Percentiles rank a stretch among this genome's conserved stretches.
phyloP scores from a whole-genome alignment of 2,797 vertebrate species.

The Hylomyscus alleni region DNA sequence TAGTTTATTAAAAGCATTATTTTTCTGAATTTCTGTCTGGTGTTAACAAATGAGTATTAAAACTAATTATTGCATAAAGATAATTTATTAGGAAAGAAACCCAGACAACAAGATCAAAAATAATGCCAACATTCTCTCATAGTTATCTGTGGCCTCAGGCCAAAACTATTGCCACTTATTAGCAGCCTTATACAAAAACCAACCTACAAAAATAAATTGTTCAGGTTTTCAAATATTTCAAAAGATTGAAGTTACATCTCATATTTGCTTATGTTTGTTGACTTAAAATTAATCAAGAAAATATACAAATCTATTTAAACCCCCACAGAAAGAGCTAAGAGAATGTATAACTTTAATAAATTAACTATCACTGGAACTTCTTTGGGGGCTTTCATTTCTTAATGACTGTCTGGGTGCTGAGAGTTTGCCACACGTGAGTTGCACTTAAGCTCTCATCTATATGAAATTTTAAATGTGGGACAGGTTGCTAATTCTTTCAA shows the following conservation, averaged over 20 bases:
- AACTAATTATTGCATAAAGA: slow-evolving; percentile 17
- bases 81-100: not conserved
- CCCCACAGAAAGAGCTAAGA: not conserved
- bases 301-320: slow-evolving; percentile 39
- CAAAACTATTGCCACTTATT: not conserved
- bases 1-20: slow-evolving; percentile 25
- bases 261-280: slow-evolving; percentile 42
- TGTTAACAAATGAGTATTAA: slow-evolving; percentile 51
- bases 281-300: slow-evolving; percentile 54
- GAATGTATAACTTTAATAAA: slow-evolving; percentile 45
- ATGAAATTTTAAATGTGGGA: not conserved
- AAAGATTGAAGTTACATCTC: slow-evolving; percentile 24
- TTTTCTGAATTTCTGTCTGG: slow-evolving; percentile 29
- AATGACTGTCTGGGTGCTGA: not conserved
- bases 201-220: slow-evolving; percentile 4
- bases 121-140: not conserved
- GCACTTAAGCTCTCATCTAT: not conserved
- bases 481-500: not conserved
- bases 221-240: slow-evolving; percentile 1
- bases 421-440: not conserved
- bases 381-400: not conserved
- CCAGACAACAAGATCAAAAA: not conserved
- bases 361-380: not conserved
- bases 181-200: not conserved
- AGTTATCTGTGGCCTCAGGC: not conserved